Conservation (phyloP, 2,888 invertebrate species). For the Hypercompe scribonia region DNA sequence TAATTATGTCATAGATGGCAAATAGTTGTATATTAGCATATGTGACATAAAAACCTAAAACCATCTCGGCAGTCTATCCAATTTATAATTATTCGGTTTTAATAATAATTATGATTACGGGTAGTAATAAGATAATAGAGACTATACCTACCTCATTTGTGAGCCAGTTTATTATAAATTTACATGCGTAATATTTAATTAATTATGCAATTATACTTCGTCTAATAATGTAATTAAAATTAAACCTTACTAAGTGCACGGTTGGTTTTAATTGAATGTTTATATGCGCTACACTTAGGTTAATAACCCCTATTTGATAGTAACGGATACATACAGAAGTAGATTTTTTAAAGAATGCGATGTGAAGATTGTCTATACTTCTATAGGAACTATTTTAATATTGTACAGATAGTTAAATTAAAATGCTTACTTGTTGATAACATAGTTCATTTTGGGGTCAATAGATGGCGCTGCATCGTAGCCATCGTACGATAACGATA, state of each 20-base stretch:
- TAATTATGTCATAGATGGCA: background rate
- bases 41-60: background rate
- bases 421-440: background rate
- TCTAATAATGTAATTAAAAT: constrained; percentile 18
- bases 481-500: background rate
- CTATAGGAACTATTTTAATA: background rate
- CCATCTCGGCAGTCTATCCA: background rate
- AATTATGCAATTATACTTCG: constrained; percentile 10
- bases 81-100: background rate
- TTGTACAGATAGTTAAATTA: background rate
- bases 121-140: constrained; percentile 4
- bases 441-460: background rate
- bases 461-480: background rate
- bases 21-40: background rate
- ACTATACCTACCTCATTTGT: constrained; percentile 10
- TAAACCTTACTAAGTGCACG: constrained; percentile 14
- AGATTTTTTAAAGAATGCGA: background rate
- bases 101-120: constrained; percentile 4
- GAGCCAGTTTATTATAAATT: constrained; percentile 15
- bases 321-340: background rate
- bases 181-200: constrained; percentile 15
- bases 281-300: constrained; percentile 7
- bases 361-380: background rate
- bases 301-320: constrained; percentile 4
- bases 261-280: constrained; percentile 12